These are phyloP conservation scores for Agrilus mali DNA, from an alignment of 2,888 invertebrate genomes.

Conservation along the genomic window DNA sequence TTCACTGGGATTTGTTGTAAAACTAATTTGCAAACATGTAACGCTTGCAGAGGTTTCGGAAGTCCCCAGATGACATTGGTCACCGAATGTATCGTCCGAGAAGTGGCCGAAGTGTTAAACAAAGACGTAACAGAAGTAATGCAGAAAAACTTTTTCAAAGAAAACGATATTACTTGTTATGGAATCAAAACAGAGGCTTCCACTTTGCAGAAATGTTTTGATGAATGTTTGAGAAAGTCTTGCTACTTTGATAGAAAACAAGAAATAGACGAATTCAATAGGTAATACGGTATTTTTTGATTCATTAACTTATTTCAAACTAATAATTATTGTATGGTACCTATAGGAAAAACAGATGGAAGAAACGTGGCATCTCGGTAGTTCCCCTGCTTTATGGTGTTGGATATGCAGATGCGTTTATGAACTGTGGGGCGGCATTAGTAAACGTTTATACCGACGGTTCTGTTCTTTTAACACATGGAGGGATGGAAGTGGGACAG, in stretches of 20 bases:
- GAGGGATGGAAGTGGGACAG: conserved; percentile 97
- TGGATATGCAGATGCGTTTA: conserved; percentile 58
- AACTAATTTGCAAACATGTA: conserved; percentile 85
- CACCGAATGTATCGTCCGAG: conserved; percentile 64
- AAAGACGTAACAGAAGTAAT: conserved; percentile 52
- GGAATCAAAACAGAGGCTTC: conserved; percentile 62
- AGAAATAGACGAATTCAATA: conserved; percentile 57
- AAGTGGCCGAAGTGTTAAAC: conserved; percentile 58
- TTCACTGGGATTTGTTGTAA: conserved; percentile 64
- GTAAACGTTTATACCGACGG: conserved; percentile 78
- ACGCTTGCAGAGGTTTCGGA: conserved; percentile 88
- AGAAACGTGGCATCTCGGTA: conserved; percentile 72
- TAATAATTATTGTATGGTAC: too few relatives aligned
- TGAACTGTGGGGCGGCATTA: conserved; percentile 82
- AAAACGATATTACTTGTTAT: conserved; percentile 67
- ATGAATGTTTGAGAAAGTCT: conserved; percentile 58
- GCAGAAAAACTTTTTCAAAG: conserved; percentile 64
- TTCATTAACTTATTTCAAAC: not conserved
- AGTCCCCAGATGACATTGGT: conserved; percentile 86
- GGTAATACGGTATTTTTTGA: conserved; percentile 32
- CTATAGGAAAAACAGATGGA: conserved; percentile 62
- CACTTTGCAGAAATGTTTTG: conserved; percentile 63
- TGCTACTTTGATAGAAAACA: conserved; percentile 45
- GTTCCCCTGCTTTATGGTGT: conserved; percentile 80
- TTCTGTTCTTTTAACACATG: conserved; percentile 77